Conservation (phyloP, 2,888 invertebrate genomes). For the Hermaeophaga mercurialis region DNA sequence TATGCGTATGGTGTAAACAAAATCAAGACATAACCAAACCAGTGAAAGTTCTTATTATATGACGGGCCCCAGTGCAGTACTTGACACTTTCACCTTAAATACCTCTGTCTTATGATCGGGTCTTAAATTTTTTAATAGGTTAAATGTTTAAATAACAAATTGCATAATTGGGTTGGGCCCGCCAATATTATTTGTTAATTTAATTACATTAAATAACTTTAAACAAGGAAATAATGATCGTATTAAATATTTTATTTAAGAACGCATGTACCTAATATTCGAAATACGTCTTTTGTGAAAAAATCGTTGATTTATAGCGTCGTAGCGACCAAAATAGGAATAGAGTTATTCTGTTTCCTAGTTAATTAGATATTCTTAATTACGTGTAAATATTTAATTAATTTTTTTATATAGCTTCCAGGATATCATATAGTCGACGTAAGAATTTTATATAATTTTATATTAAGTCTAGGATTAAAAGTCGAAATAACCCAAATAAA, state of each 20-base stretch:
- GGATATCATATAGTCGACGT: too few relatives aligned
- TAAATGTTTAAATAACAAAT: slow-evolving; percentile 11
- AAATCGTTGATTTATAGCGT: too few relatives aligned
- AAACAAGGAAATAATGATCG: slow-evolving; percentile 10
- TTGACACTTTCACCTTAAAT: slow-evolving; percentile 36
- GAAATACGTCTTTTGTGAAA: not conserved
- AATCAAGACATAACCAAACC: slow-evolving; percentile 16
- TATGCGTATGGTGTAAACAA: too few relatives aligned
- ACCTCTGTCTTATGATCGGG: slow-evolving; percentile 1
- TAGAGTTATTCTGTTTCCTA: too few relatives aligned
- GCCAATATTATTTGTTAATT: slow-evolving; percentile 10
- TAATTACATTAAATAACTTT: slow-evolving; percentile 13
- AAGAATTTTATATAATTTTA: too few relatives aligned
- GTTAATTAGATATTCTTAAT: too few relatives aligned
- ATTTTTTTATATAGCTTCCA: too few relatives aligned
- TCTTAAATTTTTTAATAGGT: slow-evolving; percentile 10
- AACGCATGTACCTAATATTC: not conserved
- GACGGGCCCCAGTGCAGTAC: slow-evolving; percentile 25
- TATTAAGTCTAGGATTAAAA: too few relatives aligned
- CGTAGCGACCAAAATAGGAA: too few relatives aligned
- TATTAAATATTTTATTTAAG: slow-evolving; percentile 9
- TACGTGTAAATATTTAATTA: too few relatives aligned
- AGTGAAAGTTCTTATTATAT: slow-evolving; percentile 31
- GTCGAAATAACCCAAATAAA: too few relatives aligned
- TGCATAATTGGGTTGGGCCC: slow-evolving; percentile 18